A percentile compares a stretch with the other conserved stretches of the same genome.
Evolutionary conservation across 2,888 invertebrate species (phyloP).

Genomic region (Monochamus alternatus): DNA sequence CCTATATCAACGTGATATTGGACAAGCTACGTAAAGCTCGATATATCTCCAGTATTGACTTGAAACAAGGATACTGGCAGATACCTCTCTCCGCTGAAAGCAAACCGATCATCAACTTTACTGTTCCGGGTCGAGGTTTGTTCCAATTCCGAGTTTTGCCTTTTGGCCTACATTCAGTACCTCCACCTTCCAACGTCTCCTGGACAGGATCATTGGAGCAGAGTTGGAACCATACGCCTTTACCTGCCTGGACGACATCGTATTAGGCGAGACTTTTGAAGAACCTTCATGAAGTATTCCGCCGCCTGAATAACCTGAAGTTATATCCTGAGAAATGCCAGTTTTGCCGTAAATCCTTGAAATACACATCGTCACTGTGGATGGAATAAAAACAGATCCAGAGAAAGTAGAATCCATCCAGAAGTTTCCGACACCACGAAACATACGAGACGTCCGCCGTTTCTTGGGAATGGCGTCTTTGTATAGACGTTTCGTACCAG

Average conservation of each 20-base stretch:
- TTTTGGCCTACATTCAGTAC: not conserved
- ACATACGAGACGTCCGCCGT: too few relatives aligned
- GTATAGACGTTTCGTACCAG: not conserved
- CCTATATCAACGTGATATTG: too few relatives aligned
- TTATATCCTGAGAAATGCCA: not conserved
- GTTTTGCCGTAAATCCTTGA: not conserved
- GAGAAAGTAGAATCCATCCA: not conserved
- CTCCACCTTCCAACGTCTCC: not conserved
- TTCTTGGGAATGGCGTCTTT: too few relatives aligned
- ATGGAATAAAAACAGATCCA: not conserved
- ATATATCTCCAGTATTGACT: too few relatives aligned
- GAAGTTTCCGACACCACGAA: too few relatives aligned
- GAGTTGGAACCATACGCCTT: not conserved
- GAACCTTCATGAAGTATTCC: not conserved
- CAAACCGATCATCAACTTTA: not conserved
- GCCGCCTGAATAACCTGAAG: not conserved
- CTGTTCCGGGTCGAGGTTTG: not conserved
- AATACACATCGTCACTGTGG: not conserved
- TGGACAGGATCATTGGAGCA: not conserved
- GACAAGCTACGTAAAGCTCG: too few relatives aligned
- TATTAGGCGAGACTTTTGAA: not conserved
- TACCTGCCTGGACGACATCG: not conserved
- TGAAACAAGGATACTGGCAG: too few relatives aligned
- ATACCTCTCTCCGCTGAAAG: not conserved
- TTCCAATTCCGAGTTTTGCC: not conserved